These are phyloP conservation scores for Pelecanus crispus DNA, from an alignment of 2,113 vertebrate genomes.

Conservation along the genomic window DNA sequence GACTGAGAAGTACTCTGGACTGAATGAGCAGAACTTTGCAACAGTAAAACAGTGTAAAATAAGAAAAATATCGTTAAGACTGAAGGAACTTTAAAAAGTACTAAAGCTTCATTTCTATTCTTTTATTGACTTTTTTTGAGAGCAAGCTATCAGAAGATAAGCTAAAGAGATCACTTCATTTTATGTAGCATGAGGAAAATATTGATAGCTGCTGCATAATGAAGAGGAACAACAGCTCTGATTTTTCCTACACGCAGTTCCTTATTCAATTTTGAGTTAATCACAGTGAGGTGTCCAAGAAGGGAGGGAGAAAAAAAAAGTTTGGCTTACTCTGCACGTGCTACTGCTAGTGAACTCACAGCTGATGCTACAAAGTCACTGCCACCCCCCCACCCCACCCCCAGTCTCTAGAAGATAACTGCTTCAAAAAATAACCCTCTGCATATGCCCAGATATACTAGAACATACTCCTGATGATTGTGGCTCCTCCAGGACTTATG, in stretches of 20 bases:
- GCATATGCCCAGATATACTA: not conserved
- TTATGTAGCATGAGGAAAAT: not conserved
- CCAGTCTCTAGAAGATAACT: not conserved
- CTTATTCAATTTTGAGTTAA: not conserved
- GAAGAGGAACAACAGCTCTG: not conserved
- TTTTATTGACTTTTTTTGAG: not conserved
- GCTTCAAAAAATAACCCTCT: not conserved
- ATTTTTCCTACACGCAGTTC: not conserved
- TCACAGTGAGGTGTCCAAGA: not conserved
- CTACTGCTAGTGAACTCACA: not conserved
- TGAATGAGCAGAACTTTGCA: constrained; percentile 19
- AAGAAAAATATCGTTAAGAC: not conserved
- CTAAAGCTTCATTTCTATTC: not conserved
- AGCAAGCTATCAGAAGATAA: not conserved
- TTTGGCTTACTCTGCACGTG: not conserved
- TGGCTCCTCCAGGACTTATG: not conserved
- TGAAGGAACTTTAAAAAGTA: not conserved
- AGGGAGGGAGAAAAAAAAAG: not conserved
- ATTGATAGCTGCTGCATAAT: not conserved
- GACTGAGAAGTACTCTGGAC: not conserved
- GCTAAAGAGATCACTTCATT: not conserved
- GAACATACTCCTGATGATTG: not conserved
- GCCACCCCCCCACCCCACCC: not conserved
- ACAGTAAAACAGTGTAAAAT: not conserved
- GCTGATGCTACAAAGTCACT: not conserved